These are phyloP conservation scores for Avahi laniger DNA, from an alignment of 2,797 vertebrate species.

Conservation along the genomic window DNA sequence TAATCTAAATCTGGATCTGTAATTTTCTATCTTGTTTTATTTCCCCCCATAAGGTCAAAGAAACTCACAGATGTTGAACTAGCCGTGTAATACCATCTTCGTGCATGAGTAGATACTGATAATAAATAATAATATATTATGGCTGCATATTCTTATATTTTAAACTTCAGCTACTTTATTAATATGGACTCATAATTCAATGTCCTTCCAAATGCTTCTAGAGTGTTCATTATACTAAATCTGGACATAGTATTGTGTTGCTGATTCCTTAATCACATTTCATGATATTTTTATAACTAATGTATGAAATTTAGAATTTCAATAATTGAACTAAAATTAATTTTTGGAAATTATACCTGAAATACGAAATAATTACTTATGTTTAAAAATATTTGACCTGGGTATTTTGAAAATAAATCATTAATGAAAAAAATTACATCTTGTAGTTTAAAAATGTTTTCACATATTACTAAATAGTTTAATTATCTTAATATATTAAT, in stretches of 20 bases:
- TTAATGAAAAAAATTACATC: slow-evolving; percentile 17
- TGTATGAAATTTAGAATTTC: slow-evolving; percentile 33
- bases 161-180: slow-evolving; percentile 16
- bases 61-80: background rate
- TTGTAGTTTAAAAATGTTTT: slow-evolving; percentile 7
- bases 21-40: background rate
- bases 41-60: background rate
- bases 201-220: background rate
- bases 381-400: slow-evolving; percentile 41
- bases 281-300: background rate
- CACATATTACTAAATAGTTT: slow-evolving; percentile 38
- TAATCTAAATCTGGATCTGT: background rate
- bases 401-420: slow-evolving; percentile 43
- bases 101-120: background rate
- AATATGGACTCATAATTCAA: background rate
- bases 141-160: background rate
- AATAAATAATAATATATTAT: background rate
- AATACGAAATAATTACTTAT: slow-evolving; percentile 45
- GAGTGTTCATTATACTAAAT: background rate
- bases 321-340: slow-evolving; percentile 32
- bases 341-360: slow-evolving; percentile 24
- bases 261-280: background rate
- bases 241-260: background rate
- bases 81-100: background rate
- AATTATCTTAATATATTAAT: slow-evolving; percentile 31